phyloP scores from a whole-genome alignment of 2,797 vertebrate species.

The Picus viridis region DNA sequence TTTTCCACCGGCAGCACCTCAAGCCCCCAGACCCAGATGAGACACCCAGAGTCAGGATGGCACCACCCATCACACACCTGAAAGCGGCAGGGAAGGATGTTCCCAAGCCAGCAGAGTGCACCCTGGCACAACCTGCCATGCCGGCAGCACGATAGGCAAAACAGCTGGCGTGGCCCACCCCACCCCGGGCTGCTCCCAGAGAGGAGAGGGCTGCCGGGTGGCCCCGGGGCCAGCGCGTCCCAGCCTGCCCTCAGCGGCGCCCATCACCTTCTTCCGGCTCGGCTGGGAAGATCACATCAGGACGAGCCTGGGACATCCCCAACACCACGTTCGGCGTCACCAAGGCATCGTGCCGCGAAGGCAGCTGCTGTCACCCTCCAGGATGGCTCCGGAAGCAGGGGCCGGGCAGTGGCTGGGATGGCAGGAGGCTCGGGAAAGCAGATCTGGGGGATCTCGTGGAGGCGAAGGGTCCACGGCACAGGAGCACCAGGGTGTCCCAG shows the following conservation, averaged over 20 bases:
- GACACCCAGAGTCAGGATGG: background rate
- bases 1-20: background rate
- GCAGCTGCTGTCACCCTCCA: accelerated
- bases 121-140: accelerated
- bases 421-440: background rate
- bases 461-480: accelerated
- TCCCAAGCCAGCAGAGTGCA: background rate
- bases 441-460: background rate
- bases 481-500: background rate
- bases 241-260: background rate
- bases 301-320: background rate
- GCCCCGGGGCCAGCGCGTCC: background rate
- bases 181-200: background rate
- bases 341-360: background rate
- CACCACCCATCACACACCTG: accelerated
- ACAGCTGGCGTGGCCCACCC: background rate
- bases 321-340: accelerated
- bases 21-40: background rate
- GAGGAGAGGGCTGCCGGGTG: accelerated
- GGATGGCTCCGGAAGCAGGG: background rate
- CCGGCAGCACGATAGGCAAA: background rate
- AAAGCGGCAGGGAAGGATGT: background rate
- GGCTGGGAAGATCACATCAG: accelerated
- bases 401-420: no score
- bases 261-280: background rate